A percentile compares a stretch with the other conserved stretches of the same genome.
These are phyloP conservation scores for Astropecten irregularis DNA, from an alignment of 53 echinoderm and acorn worm genomes.

Conservation along the genomic window DNA sequence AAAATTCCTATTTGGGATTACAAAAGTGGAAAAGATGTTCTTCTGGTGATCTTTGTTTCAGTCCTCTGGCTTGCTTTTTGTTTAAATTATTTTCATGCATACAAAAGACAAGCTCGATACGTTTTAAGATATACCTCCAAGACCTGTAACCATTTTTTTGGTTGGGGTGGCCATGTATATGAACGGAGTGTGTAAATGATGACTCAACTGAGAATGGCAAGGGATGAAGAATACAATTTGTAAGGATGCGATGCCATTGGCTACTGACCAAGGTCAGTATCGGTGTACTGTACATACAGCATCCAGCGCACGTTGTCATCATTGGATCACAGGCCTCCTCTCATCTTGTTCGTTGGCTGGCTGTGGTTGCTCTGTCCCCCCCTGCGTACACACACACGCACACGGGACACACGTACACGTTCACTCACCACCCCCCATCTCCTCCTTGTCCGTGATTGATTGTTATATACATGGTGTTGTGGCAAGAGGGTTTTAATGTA, in stretches of 20 bases:
- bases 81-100: no score
- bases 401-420: no score
- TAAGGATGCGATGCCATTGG: constrained; percentile 49
- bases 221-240: constrained; percentile 54
- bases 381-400: no score
- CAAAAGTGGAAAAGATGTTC: no score
- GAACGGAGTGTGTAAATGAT: constrained; percentile 44
- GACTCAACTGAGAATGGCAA: constrained; percentile 26
- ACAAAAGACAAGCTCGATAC: no score
- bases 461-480: constrained; percentile 50
- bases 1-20: no score
- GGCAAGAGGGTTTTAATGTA: constrained; percentile 51
- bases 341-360: not conserved
- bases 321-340: no score
- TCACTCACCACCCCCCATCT: not conserved
- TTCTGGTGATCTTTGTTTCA: no score
- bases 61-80: no score
- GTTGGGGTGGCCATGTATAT: not conserved
- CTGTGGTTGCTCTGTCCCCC: not conserved
- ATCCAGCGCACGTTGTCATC: no score
- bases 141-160: not conserved
- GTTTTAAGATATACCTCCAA: no score
- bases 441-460: constrained; percentile 25
- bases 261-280: constrained; percentile 44
- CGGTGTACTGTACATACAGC: not conserved